These are phyloP conservation scores for Channa argus DNA, from an alignment of 2,113 vertebrate species.

Conservation along the genomic window DNA sequence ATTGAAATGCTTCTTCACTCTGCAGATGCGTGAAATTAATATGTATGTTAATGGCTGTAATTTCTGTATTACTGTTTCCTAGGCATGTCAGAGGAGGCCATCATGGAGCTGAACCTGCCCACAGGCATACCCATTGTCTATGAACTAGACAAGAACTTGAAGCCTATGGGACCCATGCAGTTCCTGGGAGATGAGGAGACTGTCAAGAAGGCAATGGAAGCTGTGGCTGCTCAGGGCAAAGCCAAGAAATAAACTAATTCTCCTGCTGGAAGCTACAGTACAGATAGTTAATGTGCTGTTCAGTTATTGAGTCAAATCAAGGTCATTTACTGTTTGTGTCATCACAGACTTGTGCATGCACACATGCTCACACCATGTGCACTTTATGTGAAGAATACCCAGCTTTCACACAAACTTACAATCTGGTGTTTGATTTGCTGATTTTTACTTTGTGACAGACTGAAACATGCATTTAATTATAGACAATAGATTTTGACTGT, in stretches of 20 bases:
- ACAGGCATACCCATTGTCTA: slow-evolving; percentile 97
- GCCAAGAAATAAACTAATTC: slow-evolving; percentile 80
- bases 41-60: background rate
- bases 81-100: slow-evolving; percentile 94
- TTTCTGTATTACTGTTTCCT: background rate
- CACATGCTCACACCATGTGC: slow-evolving; percentile 34
- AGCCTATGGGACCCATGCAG: slow-evolving; percentile 92
- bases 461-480: slow-evolving; percentile 44
- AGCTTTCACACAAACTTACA: slow-evolving; percentile 15
- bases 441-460: slow-evolving; percentile 25
- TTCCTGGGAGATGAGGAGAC: slow-evolving; percentile 98
- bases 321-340: slow-evolving; percentile 41
- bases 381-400: slow-evolving; percentile 50
- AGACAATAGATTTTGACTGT: slow-evolving; percentile 26
- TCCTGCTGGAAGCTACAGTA: background rate
- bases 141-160: slow-evolving; percentile 96
- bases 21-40: background rate
- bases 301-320: slow-evolving; percentile 30
- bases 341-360: slow-evolving; percentile 17
- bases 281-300: slow-evolving; percentile 35
- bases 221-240: slow-evolving; percentile 97
- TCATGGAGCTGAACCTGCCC: slow-evolving; percentile 98
- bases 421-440: slow-evolving; percentile 37
- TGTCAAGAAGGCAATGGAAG: slow-evolving; percentile 96
- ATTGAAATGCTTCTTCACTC: background rate